A percentile compares a stretch with the other conserved stretches of the same genome.
Evolutionary conservation across 2,113 vertebrate species (phyloP).

Genomic region (Istiophorus platypterus): DNA sequence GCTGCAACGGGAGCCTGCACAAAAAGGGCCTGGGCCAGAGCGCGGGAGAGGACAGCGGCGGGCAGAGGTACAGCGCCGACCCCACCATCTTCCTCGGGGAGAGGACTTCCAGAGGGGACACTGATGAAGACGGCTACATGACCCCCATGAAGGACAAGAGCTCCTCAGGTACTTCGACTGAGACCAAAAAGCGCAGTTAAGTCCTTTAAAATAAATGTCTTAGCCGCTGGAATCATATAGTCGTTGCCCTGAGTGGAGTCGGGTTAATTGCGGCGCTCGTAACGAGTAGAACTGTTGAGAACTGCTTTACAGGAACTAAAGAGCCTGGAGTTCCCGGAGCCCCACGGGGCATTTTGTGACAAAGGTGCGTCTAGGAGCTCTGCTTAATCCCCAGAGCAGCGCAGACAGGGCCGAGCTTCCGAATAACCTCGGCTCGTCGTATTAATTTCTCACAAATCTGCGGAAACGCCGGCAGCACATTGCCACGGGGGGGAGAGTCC

Average conservation of each 20-base stretch:
- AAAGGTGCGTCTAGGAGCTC: neutral
- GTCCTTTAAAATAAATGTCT: neutral
- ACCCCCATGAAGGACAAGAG: slow-evolving; percentile 93
- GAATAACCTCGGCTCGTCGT: slow-evolving; percentile 5
- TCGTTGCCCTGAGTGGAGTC: neutral
- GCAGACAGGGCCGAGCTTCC: neutral
- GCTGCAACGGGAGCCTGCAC: slow-evolving; percentile 92
- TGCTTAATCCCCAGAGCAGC: neutral
- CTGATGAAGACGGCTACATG: slow-evolving; percentile 95
- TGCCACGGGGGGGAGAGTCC: neutral
- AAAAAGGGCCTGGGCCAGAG: slow-evolving; percentile 84
- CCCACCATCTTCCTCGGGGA: slow-evolving; percentile 92
- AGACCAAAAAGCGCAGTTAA: neutral
- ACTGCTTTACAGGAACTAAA: neutral
- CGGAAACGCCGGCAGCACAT: neutral
- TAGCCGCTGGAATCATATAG: neutral
- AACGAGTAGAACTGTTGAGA: neutral
- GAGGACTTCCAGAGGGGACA: slow-evolving; percentile 84
- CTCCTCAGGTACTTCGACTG: slow-evolving; percentile 88
- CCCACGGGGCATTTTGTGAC: neutral
- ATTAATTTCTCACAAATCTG: neutral
- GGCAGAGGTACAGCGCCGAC: slow-evolving; percentile 96
- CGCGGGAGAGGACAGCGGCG: slow-evolving; percentile 88
- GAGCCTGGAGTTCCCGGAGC: slow-evolving; percentile 7
- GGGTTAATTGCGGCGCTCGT: too few relatives aligned